Evolutionary conservation across 2,113 vertebrate genomes (phyloP), one percentile per base, ranked within the genome.

Genomic region (Nannobrachium achirus): DNA sequence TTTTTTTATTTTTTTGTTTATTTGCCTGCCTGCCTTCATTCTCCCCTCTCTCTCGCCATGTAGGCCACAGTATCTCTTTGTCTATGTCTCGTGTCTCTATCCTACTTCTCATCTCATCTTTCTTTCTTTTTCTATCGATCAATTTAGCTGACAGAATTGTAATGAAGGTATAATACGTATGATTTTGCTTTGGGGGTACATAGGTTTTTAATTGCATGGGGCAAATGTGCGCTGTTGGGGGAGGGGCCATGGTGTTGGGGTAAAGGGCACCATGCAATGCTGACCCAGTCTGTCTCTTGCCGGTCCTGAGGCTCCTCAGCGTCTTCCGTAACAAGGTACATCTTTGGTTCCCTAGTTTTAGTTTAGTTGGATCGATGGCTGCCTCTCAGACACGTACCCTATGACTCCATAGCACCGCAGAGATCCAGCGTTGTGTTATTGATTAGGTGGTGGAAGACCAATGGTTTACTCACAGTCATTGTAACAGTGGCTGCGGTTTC

Each of bases 161-260:
- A 78, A 72, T 83, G 63, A 73, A 81, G 77, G 60, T 65, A 33
- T 44, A 71, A 48, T 15, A 11, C 65, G 68, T 11, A 76, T 71
- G 75, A 66, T 60, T 81, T 69, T 75, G 71, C 78, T 78, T 72
- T 63, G 44, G 75, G 68, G 63, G 25, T 71, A 39, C 49, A 42
- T 69, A 33, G 68, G 75, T 80, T 78, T 84, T 85, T 83, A 86
- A 86, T 86, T 81, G 75, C 60, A 56, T 63, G 73, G 79, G 70
- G 56, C 69, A 72, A 58, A 64, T 14, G 9, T 46, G 67, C 38
- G 4, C 20, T 25, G 4, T n/a, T n/a, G n/a, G n/a, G n/a, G n/a
- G n/a, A n/a, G n/a, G 20, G 25, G 25, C 25, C 25, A 33, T 33
- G 25, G 25, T 45, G 61, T 57, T 56, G 72, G 71, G 41, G 50